Evolutionary conservation across 2,797 vertebrate genomes (phyloP).

Genomic region (Mycteria americana): DNA sequence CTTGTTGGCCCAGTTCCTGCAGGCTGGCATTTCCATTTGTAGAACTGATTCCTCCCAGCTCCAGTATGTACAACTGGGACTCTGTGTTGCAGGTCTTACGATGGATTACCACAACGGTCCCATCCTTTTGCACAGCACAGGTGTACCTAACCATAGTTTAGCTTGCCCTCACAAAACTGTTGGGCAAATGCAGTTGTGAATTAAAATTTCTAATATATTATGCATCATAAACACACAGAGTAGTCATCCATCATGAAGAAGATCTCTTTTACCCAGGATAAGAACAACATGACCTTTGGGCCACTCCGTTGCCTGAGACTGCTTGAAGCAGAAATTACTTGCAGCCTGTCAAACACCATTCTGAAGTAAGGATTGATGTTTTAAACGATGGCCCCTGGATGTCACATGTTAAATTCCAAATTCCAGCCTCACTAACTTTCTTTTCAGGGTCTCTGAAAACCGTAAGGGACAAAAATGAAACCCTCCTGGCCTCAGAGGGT

Average conservation of each 20-base stretch:
- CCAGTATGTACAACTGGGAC: background rate
- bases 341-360: constrained; percentile 27
- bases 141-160: background rate
- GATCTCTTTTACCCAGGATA: background rate
- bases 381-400: background rate
- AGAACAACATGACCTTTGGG: constrained; percentile 21
- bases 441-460: background rate
- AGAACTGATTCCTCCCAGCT: background rate
- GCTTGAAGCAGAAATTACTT: constrained; percentile 48
- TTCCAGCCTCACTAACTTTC: background rate
- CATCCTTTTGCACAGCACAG: background rate
- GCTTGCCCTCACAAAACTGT: background rate
- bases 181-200: background rate
- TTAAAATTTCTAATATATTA: background rate
- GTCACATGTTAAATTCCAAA: constrained; percentile 6
- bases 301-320: constrained; percentile 23
- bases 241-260: constrained; percentile 16
- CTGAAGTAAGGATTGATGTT: constrained; percentile 13
- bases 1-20: background rate
- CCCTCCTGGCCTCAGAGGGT: background rate
- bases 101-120: background rate
- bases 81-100: background rate
- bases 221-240: background rate
- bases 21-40: background rate
- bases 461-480: background rate